Evolutionary conservation across 2,888 invertebrate genomes (phyloP).

Genomic region (Neuroscelio doddi): DNA sequence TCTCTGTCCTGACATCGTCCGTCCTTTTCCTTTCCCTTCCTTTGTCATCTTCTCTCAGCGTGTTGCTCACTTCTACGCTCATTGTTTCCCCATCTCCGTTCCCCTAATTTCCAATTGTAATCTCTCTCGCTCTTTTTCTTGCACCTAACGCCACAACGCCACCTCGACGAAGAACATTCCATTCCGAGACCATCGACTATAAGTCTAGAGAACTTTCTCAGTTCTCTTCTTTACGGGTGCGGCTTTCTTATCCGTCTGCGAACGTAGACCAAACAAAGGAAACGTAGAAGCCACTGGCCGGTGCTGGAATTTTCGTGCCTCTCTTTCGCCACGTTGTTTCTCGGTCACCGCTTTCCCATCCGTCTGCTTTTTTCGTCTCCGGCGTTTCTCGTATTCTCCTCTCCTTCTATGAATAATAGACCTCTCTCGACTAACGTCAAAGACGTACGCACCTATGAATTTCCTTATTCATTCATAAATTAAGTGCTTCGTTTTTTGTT

Average conservation of each 20-base stretch:
- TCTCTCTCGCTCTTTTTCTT: not conserved
- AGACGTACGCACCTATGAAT: not conserved
- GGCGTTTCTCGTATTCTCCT: not conserved
- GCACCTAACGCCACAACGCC: not conserved
- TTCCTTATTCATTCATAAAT: conserved; percentile 2
- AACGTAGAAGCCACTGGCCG: conserved; percentile 37
- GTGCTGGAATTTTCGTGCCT: not conserved
- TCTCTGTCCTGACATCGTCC: too few species aligned
- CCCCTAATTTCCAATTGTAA: not conserved
- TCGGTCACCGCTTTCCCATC: not conserved
- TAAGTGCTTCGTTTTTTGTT: too few species aligned
- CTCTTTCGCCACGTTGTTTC: not conserved
- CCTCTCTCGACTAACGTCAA: not conserved
- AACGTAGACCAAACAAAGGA: conserved; percentile 61
- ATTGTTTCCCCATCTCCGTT: not conserved
- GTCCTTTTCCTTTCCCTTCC: too few species aligned
- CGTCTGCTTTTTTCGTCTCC: not conserved
- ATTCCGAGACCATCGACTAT: not conserved
- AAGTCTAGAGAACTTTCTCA: conserved; percentile 1
- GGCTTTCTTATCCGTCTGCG: conserved; percentile 58
- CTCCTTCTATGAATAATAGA: not conserved
- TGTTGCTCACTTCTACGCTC: too few species aligned
- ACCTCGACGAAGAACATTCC: not conserved
- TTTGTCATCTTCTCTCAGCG: too few species aligned
- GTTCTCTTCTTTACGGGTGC: not conserved